Base-by-base conservation (phyloP, 2,797 vertebrate species). In the Strix occidentalis region DNA sequence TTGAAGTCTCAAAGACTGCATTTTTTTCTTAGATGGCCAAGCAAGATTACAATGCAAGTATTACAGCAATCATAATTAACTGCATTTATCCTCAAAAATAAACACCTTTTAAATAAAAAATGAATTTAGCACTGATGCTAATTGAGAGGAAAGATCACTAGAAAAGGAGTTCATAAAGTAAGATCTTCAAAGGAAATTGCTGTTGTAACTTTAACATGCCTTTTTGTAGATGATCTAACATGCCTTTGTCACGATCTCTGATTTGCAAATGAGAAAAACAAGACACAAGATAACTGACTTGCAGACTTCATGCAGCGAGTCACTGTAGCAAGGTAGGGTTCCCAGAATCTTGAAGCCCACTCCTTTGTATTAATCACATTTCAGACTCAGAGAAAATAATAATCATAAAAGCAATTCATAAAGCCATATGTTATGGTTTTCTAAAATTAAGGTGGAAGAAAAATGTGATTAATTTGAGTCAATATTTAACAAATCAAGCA, bases 261-360 rank as follows among this genome's bases (percentile, higher is more conserved):
- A 13, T 66, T 74, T 87, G 68, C 66, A 90, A 63, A 82, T 63
- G 37, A 93, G 39, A 78, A 87, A 94, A 90, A 90, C 1, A 19
- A 93, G 33, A 92, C 37, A 72, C 6, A 77, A 79, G 75, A 66
- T 45, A 92, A 78, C 41, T 20, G 35, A 48, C 48, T 87, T 82
- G 39, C 25, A 79, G 35, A 48, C 45, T 82, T 93, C 25, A 21
- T 82, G 25, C 10, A 75, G 50, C 90, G 88, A 96, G 37, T 97
- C 80, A 93, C 28, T 60, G 37, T 15, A 70, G 48, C 48, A 58
- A 76, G 91, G 6, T 4, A 69, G 28, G 16, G 12, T 66, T 93
- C 80, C 60, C 45, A 94, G 84, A 85, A 83, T 89, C 68, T 57
- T 78, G 56, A 95, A 96, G 57, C 87, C 84, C 46, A 92, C 77